Evolutionary conservation across 2,797 vertebrate species (phyloP), one percentile per base, ranked within the genome.

Genomic region (Anas capensis): DNA sequence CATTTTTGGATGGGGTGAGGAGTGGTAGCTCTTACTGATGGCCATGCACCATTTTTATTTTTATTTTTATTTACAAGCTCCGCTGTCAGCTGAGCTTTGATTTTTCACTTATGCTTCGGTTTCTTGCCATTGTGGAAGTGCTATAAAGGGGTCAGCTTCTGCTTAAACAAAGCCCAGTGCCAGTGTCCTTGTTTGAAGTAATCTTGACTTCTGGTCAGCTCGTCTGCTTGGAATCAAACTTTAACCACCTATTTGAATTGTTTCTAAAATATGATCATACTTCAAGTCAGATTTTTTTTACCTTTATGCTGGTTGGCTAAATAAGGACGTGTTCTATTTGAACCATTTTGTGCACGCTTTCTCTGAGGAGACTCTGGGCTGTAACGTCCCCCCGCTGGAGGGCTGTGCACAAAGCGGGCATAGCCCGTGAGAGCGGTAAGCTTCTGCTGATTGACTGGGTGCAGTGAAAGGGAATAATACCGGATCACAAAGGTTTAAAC

Each of bases 401-500:
- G 42, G 31, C 24, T 5, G 36, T 31, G 60, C 26, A 54, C 34
- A 27, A 27, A 14, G 40, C 36, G 17, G 42, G 42, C 42, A 8
- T 6, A 21, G 23, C 31, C 34, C 7, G 0, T 31, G 11, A 3
- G 42, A 36, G 60, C 11, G 26, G 33, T 27, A 60, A 71, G 34
- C 0, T 3, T 26, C n/a, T 54, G 0, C 21, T 18, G 17, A 33
- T 16, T 36, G 69, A 14, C 7, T 14, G 77, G 21, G 57, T 53
- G 36, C 54, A 12, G 18, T 6, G 68, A 27, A 44, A 58, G 65
- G 72, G 54, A 86, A 24, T 18, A 36, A 2, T 24, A 10, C 10
- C 0, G 0, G 16, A 56, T 92, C 27, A 6, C n/a, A 36, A 29
- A 66, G 34, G 19, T 17, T 1, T 4, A 33, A 0, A 2, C 26